phyloP scores from a whole-genome alignment of 2,888 invertebrate species.

The Oeneis ivallda region DNA sequence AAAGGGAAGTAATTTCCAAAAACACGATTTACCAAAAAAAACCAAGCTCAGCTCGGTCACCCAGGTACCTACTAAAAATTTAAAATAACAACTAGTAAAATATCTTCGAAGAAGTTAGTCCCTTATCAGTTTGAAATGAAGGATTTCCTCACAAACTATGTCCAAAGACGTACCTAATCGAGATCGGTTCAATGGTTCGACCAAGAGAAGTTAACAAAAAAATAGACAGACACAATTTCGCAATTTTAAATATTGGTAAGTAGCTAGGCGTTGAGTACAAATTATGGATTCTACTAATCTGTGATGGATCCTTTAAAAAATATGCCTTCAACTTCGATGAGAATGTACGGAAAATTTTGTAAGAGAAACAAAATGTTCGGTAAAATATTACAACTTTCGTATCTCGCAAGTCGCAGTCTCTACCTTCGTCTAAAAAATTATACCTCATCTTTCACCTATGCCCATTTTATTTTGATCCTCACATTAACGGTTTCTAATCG shows the following conservation, averaged over 20 bases:
- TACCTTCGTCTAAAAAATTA: slow-evolving; percentile 13
- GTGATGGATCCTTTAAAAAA: background rate
- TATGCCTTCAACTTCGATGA: background rate
- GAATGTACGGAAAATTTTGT: background rate
- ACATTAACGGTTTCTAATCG: slow-evolving; percentile 3
- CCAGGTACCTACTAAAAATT: too few species aligned
- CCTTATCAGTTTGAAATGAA: too few species aligned
- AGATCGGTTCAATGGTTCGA: background rate
- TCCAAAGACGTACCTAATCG: background rate
- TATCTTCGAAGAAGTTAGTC: too few species aligned
- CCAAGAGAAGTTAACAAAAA: background rate
- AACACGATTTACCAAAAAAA: too few species aligned
- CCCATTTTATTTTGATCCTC: slow-evolving; percentile 14
- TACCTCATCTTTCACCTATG: slow-evolving; percentile 16
- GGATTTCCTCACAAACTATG: background rate
- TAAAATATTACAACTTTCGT: slow-evolving; percentile 13
- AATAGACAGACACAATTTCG: background rate
- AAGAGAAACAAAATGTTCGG: background rate
- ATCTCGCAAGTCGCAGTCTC: slow-evolving; percentile 10
- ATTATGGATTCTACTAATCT: too few species aligned
- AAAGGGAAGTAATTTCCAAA: too few species aligned
- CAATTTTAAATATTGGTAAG: background rate
- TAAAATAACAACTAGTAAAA: too few species aligned
- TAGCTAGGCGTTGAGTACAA: background rate
- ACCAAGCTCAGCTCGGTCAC: too few species aligned